Base-by-base conservation (phyloP, 2,888 invertebrate genomes). In the Pheosia tremula region DNA sequence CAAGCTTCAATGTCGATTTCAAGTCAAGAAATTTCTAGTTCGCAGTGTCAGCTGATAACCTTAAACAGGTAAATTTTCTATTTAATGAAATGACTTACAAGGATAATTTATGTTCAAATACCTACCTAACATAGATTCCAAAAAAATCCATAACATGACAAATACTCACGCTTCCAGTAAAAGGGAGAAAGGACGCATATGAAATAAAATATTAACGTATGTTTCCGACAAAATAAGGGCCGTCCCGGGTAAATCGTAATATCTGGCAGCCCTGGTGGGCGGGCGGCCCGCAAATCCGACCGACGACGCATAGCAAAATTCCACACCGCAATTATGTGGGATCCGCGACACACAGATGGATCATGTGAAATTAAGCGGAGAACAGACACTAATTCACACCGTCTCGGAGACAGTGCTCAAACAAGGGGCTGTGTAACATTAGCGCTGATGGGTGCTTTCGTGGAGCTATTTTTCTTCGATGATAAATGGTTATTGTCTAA, bases 281-380 rank as follows among this genome's bases (percentile, higher is more conserved):
- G 43, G 37, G 56, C 39, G 45, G 45, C 65, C 78, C 83, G 75
- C 84, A 86, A 87, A 87, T 87, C 87, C 85, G 71, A 75, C 81
- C 81, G 74, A 79, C 81, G 74, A 79, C 82, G 81, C 85, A 83
- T 80, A 82, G 82, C 84, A 86, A 89, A 89, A 89, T 86, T 86
- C 83, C 83, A 74, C 83, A 79, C 86, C 87, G 82, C 87, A 90
- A 87, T 89, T 90, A 90, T 86, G 86, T 85, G 84, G 84, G 84
- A 82, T 80, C 85, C 79, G 83, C 85, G 88, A 87, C 88, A 86
- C 86, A 88, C 83, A 80, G 87, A 89, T 86, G 89, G 90, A 91
- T 92, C 90, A 90, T 85, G 85, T 84, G 86, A 90, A 89, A 90
- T 90, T 89, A 90, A 90, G 87, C 83, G 80, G 66, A 74, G 82